Percentiles rank a stretch among this genome's conserved stretches.
These are phyloP conservation scores for Bellardia pandia DNA, from an alignment of 2,888 invertebrate genomes.

Conservation along the genomic window DNA sequence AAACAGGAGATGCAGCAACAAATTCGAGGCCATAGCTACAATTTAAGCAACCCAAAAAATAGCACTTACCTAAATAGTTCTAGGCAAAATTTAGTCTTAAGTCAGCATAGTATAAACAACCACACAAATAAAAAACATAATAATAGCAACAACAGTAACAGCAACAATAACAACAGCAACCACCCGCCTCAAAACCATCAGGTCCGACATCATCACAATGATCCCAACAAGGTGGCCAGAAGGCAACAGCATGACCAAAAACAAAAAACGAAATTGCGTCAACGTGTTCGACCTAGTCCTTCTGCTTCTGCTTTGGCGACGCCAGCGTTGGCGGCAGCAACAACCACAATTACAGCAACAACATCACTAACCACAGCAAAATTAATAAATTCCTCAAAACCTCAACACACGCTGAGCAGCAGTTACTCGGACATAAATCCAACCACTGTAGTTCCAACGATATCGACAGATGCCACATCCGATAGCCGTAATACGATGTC, in stretches of 20 bases:
- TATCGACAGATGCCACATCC: constrained; percentile 74
- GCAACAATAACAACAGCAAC: constrained; percentile 74
- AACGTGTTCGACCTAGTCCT: constrained; percentile 75
- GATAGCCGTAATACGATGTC: constrained; percentile 48
- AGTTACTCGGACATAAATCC: constrained; percentile 65
- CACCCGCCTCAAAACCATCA: constrained; percentile 80
- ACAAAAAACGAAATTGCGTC: constrained; percentile 78
- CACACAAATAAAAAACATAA: constrained; percentile 75
- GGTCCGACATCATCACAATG: constrained; percentile 83
- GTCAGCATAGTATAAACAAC: constrained; percentile 73
- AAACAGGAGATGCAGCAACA: constrained; percentile 73
- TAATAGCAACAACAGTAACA: constrained; percentile 69
- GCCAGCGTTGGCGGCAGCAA: constrained; percentile 55
- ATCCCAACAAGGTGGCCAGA: constrained; percentile 80
- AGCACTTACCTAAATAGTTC: constrained; percentile 73
- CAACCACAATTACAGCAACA: constrained; percentile 58
- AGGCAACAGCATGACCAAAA: constrained; percentile 81
- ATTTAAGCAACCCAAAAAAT: constrained; percentile 75
- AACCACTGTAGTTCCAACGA: constrained; percentile 59
- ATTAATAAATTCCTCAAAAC: constrained; percentile 54
- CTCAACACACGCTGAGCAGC: constrained; percentile 15
- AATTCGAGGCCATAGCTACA: constrained; percentile 77
- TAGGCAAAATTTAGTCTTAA: constrained; percentile 73
- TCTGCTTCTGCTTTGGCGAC: constrained; percentile 74
- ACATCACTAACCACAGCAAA: constrained; percentile 39